phyloP scores from a whole-genome alignment of 2,797 vertebrate genomes.

The Crocidura indochinensis region DNA sequence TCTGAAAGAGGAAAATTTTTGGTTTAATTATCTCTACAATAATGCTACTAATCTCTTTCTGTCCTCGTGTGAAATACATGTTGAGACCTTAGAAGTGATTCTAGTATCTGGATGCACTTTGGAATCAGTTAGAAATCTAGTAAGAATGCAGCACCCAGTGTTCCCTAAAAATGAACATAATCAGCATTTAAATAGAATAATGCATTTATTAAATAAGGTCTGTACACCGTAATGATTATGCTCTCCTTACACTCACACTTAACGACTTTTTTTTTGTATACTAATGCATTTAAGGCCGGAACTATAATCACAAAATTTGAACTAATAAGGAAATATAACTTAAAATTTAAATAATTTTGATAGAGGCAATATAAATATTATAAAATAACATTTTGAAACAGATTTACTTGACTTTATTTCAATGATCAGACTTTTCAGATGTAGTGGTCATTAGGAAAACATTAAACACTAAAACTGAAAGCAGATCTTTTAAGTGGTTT shows the following conservation, averaged over 20 bases:
- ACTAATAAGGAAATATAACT: neutral
- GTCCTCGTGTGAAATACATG: neutral
- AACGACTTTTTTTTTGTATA: neutral
- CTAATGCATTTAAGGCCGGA: neutral
- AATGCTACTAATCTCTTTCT: neutral
- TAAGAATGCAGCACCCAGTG: neutral
- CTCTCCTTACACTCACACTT: neutral
- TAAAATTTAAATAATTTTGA: neutral
- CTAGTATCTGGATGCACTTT: neutral
- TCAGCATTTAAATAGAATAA: neutral
- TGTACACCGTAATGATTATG: neutral
- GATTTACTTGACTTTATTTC: neutral
- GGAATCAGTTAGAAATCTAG: neutral
- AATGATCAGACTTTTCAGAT: neutral
- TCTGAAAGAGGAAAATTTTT: neutral
- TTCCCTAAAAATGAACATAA: neutral
- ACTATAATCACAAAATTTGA: neutral
- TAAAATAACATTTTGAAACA: neutral
- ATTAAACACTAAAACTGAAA: neutral
- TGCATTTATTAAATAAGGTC: neutral
- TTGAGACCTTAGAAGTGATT: neutral
- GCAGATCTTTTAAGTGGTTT: too few species aligned
- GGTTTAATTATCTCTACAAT: rapidly evolving
- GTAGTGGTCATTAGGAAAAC: neutral
- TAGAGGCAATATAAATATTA: neutral